These are phyloP conservation scores for Yoshiicerus persimilis DNA, from an alignment of 1,140 invertebrate genomes.

Conservation along the genomic window DNA sequence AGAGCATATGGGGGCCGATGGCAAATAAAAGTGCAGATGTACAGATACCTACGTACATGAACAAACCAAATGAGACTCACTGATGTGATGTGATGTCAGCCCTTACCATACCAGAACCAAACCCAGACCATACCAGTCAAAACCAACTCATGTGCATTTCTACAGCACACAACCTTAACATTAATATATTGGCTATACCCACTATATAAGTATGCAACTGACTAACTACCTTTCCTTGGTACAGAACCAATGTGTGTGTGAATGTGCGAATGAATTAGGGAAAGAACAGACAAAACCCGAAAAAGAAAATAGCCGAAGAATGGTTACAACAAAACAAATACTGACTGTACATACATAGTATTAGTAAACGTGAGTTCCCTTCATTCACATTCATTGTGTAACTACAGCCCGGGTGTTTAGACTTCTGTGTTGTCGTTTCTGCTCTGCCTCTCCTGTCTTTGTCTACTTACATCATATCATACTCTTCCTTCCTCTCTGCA, in stretches of 20 bases:
- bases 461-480: neutral
- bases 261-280: neutral
- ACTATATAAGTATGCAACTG: too few species aligned
- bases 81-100: neutral
- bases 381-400: neutral
- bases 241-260: neutral
- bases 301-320: neutral
- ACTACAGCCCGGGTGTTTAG: neutral
- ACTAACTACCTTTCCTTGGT: too few species aligned
- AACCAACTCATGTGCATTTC: too few species aligned
- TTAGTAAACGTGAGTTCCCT: neutral
- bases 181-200: too few species aligned
- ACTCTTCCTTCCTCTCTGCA: neutral
- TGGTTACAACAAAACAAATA: neutral
- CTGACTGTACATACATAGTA: neutral
- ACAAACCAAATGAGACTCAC: neutral
- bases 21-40: constrained; percentile 37
- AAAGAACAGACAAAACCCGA: neutral
- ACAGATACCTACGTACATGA: neutral
- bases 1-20: constrained; percentile 27
- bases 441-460: neutral
- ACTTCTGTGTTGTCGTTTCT: too few species aligned
- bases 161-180: too few species aligned
- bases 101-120: neutral
- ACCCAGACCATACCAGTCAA: neutral